Conservation (phyloP, 2,797 vertebrate species). For the Echiichthys vipera region DNA sequence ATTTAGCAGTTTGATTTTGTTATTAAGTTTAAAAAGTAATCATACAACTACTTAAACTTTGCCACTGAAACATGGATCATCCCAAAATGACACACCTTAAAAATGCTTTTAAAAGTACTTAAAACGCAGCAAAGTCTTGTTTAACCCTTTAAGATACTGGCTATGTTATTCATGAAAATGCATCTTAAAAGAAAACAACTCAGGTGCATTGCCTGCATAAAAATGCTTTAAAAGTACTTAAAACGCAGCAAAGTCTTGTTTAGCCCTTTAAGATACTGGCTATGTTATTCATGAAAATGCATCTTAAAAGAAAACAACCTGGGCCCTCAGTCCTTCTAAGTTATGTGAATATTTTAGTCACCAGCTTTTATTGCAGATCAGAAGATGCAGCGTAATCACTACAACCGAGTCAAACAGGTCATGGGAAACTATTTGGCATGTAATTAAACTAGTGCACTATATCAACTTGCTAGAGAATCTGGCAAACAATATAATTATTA, state of each 20-base stretch:
- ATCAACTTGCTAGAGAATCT: not conserved
- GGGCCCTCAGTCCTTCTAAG: not conserved
- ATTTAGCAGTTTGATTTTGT: not conserved
- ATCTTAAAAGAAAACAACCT: not conserved
- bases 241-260: slow-evolving; percentile 8
- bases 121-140: slow-evolving; percentile 6
- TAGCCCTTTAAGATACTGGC: not conserved
- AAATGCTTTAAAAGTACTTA: not conserved
- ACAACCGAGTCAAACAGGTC: not conserved
- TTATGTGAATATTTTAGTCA: not conserved
- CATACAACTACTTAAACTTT: not conserved
- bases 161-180: not conserved
- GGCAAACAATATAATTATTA: not conserved
- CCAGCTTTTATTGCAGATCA: slow-evolving; percentile 10
- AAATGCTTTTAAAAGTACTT: not conserved
- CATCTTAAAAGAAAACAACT: not conserved
- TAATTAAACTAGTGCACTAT: not conserved
- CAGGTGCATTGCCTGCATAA: slow-evolving; percentile 3
- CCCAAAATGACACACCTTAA: not conserved
- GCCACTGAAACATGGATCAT: not conserved
- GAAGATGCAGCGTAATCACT: not conserved
- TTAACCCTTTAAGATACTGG: not conserved
- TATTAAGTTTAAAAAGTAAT: not conserved
- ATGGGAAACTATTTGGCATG: not conserved
- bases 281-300: not conserved